Base-by-base conservation (phyloP, 2,113 vertebrate genomes). In the Chaetodon trifascialis region DNA sequence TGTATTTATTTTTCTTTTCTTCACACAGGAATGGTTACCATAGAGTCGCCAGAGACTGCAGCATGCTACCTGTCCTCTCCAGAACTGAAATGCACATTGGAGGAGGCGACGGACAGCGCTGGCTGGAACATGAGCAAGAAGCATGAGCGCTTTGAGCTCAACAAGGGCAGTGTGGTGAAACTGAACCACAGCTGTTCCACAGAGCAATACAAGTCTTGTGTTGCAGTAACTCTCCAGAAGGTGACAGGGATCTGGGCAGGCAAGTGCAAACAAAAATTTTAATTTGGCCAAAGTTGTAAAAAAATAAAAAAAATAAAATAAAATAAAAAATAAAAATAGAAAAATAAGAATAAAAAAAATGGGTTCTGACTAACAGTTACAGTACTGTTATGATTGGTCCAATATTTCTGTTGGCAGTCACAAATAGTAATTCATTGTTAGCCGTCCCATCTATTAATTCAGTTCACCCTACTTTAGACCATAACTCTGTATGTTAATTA, bases 161-260 rank as follows among this genome's bases (percentile, higher is more conserved):
- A 46, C 11, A 0, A 0, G 0, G 93, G 93, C 49, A 86, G 0
- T 5, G 72, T 85, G 36, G 83, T 87, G 14, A 1, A 0, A 2
- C 10, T 89, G 59, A 0, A 51, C 16, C 0, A 0, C 0, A 0
- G 0, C 14, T 91, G 90, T 52, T 0, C 0, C 0, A 65, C 64
- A 9, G 0, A 0, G 0, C 19, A 36, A 2, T 5, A 34, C 16
- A 15, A 3, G 17, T 90, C 86, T 1, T 92, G 90, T 73, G 1
- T 38, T 10, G 0, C 0, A 7, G 7, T 93, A n/a, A 73, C 0
- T 0, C 75, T 94, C 2, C 0, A 7, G 0, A 0, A 2, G 0
- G 77, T 93, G 70, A 94, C 78, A 10, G 80, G 88, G 11, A n/a
- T 5, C 14, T 95, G 91, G 93, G 36, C 46, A 91, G 95, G 95